Evolutionary conservation across 2,113 vertebrate species (phyloP).

Genomic region (Sander vitreus): DNA sequence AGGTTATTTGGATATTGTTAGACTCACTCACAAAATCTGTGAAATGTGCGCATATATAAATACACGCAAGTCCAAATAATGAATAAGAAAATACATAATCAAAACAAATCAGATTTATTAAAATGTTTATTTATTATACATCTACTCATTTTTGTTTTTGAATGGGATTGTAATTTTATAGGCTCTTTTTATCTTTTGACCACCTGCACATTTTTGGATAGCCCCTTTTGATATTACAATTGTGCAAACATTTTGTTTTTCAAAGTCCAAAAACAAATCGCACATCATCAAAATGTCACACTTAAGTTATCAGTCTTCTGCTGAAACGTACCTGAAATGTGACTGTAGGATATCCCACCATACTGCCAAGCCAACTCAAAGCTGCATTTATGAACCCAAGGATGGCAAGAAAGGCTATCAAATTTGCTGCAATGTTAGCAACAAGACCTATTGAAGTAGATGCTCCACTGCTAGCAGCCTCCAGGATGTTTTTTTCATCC

Average conservation of each 20-base stretch:
- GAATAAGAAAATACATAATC: not conserved
- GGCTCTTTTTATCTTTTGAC: not conserved
- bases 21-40: not conserved
- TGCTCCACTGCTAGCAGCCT: conserved; percentile 92
- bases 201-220: not conserved
- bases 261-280: not conserved
- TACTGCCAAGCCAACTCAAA: conserved; percentile 89
- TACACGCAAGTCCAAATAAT: not conserved
- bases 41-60: not conserved
- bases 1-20: not conserved
- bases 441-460: conserved; percentile 87
- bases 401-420: conserved; percentile 93
- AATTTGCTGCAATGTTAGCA: conserved; percentile 92
- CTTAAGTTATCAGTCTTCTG: not conserved
- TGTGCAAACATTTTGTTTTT: too few relatives aligned
- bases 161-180: not conserved
- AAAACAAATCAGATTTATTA: not conserved
- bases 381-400: conserved; percentile 90
- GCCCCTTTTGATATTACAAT: not conserved
- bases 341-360: conserved; percentile 89
- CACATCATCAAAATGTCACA: not conserved
- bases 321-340: conserved; percentile 89
- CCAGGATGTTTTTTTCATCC: conserved; percentile 90
- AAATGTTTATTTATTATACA: not conserved
- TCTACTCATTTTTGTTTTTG: not conserved